These are phyloP conservation scores for Akabosia matsudoensis DNA, from an alignment of 1,140 invertebrate genomes.

Conservation along the genomic window DNA sequence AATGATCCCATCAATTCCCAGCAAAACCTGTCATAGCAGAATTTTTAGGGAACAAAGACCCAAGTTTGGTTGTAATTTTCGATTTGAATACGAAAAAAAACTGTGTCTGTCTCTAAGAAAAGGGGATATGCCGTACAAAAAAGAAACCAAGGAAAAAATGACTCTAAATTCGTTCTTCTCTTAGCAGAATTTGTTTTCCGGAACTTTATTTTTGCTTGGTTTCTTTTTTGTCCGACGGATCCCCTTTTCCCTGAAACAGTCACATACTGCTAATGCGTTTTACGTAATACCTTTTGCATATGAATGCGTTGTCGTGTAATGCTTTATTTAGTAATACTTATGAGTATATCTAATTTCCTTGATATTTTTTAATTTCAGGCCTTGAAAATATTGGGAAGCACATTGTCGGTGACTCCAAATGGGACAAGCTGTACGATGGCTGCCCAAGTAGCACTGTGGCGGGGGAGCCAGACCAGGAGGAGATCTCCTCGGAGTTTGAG, in stretches of 20 bases:
- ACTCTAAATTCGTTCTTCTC: neutral
- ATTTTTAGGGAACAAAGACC: too few relatives aligned
- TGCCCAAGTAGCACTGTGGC: neutral
- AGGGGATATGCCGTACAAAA: too few relatives aligned
- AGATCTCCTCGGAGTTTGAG: neutral
- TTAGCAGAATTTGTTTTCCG: neutral
- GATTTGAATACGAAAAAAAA: too few relatives aligned
- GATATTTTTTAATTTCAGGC: constrained; percentile 32
- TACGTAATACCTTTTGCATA: too few relatives aligned
- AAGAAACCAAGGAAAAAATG: too few relatives aligned
- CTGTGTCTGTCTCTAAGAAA: too few relatives aligned
- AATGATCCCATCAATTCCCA: too few relatives aligned
- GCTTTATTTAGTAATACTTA: neutral
- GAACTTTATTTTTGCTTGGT: neutral
- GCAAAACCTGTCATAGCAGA: too few relatives aligned
- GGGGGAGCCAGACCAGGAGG: neutral
- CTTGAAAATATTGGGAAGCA: constrained; percentile 44
- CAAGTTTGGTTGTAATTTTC: too few relatives aligned
- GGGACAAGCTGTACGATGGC: constrained; percentile 29
- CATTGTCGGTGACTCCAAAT: constrained; percentile 45
- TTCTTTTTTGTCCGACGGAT: neutral
- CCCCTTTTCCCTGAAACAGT: too few relatives aligned
- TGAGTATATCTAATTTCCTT: neutral
- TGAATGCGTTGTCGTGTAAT: neutral
- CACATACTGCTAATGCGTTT: too few relatives aligned